phyloP scores from a whole-genome alignment of 2,797 vertebrate genomes.

The Halcyon chelicuti region DNA sequence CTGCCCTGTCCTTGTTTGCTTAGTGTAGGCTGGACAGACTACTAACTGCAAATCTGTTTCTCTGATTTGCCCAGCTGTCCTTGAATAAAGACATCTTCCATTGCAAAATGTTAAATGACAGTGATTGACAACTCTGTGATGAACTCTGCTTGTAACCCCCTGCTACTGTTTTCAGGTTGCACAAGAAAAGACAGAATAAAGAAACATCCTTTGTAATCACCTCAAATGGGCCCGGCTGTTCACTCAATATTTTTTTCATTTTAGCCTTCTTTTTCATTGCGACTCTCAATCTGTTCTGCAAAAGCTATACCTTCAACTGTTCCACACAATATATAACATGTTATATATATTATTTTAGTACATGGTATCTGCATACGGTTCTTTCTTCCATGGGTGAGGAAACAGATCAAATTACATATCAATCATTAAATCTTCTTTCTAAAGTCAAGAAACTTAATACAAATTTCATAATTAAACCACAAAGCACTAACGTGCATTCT shows the following conservation, averaged over 20 bases:
- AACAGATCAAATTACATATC: neutral
- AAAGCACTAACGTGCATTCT: neutral
- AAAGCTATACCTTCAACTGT: conserved; percentile 60
- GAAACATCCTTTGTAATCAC: conserved; percentile 85
- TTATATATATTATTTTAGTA: neutral
- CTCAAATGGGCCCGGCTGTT: conserved; percentile 83
- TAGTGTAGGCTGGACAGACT: conserved; percentile 85
- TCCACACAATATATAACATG: neutral
- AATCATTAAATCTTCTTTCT: conserved; percentile 40
- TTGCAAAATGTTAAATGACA: conserved; percentile 85
- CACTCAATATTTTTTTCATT: conserved; percentile 80
- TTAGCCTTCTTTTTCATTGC: conserved; percentile 78
- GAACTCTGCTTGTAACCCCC: conserved; percentile 84
- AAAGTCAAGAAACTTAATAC: conserved; percentile 37
- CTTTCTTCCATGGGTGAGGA: conserved; percentile 28
- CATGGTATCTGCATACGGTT: neutral
- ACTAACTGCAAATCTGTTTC: conserved; percentile 86
- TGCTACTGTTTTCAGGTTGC: conserved; percentile 86
- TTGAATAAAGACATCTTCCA: conserved; percentile 86
- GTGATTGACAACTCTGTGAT: conserved; percentile 85
- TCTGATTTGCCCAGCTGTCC: conserved; percentile 87
- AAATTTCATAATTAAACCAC: neutral
- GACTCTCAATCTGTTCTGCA: conserved; percentile 79
- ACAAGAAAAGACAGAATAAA: conserved; percentile 83
- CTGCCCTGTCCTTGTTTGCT: conserved; percentile 87